phyloP scores from a whole-genome alignment of 2,113 vertebrate species.

The Antennarius striatus region DNA sequence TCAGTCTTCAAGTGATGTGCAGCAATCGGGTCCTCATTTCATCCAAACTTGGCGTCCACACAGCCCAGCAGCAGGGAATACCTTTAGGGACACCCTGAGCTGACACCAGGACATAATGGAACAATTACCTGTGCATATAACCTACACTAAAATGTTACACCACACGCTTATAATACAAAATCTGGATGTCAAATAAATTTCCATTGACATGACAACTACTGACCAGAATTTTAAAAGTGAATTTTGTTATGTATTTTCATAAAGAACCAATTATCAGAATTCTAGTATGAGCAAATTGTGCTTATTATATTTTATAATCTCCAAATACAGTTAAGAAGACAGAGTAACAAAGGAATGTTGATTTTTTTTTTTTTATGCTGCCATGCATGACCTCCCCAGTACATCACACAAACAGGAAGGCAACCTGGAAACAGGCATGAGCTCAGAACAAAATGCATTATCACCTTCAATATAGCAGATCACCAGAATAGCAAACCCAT shows the following conservation, averaged over 20 bases:
- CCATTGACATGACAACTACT: constrained; percentile 4
- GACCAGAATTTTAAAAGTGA: not conserved
- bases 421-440: constrained; percentile 59
- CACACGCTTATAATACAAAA: not conserved
- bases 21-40: constrained; percentile 48
- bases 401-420: constrained; percentile 73
- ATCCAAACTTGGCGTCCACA: constrained; percentile 60
- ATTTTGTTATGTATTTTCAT: not conserved
- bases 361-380: constrained; percentile 38
- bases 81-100: constrained; percentile 61
- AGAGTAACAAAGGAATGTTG: not conserved
- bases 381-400: constrained; percentile 60
- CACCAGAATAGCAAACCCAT: constrained; percentile 6
- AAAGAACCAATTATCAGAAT: not conserved
- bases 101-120: constrained; percentile 46
- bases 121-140: constrained; percentile 47
- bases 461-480: constrained; percentile 36
- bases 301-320: not conserved
- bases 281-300: not conserved
- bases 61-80: constrained; percentile 68
- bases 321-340: not conserved
- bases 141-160: constrained; percentile 28
- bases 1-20: constrained; percentile 39
- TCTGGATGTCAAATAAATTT: constrained; percentile 6
- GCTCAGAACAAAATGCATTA: constrained; percentile 38